Evolutionary conservation across 1,140 invertebrate species (phyloP).

Genomic region (Parapsyche elsis): DNA sequence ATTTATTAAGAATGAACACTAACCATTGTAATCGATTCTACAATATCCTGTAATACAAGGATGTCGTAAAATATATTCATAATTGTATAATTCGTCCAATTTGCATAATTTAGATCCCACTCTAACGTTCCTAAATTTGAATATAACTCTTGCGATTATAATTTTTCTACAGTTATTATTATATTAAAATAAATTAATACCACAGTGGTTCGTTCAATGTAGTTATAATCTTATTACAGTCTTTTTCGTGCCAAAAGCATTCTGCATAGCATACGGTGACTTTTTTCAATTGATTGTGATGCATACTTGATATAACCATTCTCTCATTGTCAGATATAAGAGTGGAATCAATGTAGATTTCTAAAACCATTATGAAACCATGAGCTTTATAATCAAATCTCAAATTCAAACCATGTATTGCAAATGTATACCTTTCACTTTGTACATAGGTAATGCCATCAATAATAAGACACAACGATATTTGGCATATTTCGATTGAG

Average conservation of each 20-base stretch:
- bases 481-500: not conserved
- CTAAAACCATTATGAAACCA: not conserved
- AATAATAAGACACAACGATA: not conserved
- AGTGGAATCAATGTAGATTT: not conserved
- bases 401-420: too few species aligned
- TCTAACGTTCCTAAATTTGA: too few species aligned
- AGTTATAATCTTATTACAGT: not conserved
- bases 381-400: too few species aligned
- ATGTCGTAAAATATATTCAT: too few species aligned
- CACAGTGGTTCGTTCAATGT: not conserved
- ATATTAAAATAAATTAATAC: constrained; percentile 3
- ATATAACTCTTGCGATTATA: too few species aligned
- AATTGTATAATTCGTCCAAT: too few species aligned
- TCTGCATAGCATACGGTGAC: not conserved
- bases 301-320: not conserved
- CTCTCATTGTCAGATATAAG: not conserved
- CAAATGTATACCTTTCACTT: constrained; percentile 15
- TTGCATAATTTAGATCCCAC: too few species aligned
- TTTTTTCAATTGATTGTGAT: not conserved
- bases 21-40: not conserved
- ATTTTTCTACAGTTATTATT: not conserved
- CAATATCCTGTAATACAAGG: not conserved
- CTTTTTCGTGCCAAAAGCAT: not conserved
- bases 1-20: too few species aligned
- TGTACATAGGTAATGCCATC: not conserved